A percentile compares a stretch with the other conserved stretches of the same genome.
Conservation (phyloP, 2,797 vertebrate species). For the Sitta carolinensis region DNA sequence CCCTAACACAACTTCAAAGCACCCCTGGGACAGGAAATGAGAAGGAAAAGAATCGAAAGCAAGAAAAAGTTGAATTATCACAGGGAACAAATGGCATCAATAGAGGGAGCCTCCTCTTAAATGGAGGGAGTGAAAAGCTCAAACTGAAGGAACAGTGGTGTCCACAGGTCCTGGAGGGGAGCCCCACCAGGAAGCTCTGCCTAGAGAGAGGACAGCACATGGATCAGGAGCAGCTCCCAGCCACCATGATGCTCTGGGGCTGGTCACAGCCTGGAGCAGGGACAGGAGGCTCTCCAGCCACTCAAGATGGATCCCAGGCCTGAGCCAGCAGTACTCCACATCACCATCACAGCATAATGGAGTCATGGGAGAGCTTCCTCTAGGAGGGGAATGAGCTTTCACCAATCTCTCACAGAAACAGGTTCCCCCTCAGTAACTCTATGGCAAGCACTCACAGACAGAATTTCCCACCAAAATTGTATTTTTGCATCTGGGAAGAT, state of each 20-base stretch:
- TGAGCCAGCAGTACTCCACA: not conserved
- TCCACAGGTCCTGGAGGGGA: not conserved
- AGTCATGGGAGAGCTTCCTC: not conserved
- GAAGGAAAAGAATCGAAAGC: not conserved
- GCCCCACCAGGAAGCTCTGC: not conserved
- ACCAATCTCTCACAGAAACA: not conserved
- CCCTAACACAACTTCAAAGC: not conserved
- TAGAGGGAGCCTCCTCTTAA: not conserved
- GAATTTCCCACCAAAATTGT: not conserved
- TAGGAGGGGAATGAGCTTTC: not conserved
- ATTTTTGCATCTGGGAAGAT: not conserved
- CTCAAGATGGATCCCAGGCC: too few relatives aligned
- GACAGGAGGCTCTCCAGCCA: not conserved
- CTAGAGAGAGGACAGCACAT: not conserved
- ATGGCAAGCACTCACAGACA: not conserved
- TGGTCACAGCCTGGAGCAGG: not conserved
- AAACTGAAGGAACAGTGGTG: not conserved
- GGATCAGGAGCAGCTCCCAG: not conserved
- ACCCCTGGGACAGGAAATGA: not conserved
- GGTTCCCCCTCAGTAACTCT: not conserved
- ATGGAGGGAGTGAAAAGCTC: not conserved
- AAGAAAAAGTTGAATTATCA: not conserved
- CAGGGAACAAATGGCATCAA: not conserved
- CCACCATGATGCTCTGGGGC: not conserved
- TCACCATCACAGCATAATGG: fast-evolving